Evolutionary conservation across 2,113 vertebrate genomes (phyloP).

Genomic region (Hippocampus zosterae): DNA sequence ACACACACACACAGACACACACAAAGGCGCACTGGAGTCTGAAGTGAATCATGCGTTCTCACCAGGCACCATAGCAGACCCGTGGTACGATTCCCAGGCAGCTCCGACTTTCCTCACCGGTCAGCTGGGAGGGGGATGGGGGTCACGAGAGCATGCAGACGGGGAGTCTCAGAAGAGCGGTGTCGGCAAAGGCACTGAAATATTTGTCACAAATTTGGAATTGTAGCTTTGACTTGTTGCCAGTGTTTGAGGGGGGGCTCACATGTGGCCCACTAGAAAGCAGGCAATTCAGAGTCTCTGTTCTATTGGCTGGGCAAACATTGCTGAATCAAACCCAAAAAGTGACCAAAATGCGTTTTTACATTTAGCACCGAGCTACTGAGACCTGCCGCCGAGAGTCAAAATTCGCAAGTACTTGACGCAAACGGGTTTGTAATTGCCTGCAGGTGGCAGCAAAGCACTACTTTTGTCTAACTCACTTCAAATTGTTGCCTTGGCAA

Average conservation of each 20-base stretch:
- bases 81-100: no score
- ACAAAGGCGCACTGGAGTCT: background rate
- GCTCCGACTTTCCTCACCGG: background rate
- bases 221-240: background rate
- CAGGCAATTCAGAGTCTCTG: no score
- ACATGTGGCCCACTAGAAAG: background rate
- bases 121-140: background rate
- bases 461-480: background rate
- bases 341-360: no score
- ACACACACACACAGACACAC: conserved; percentile 3
- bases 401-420: no score
- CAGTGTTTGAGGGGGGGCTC: background rate
- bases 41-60: conserved; percentile 26
- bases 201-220: background rate
- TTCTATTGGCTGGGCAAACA: no score
- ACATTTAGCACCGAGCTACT: no score
- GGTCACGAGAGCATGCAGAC: conserved; percentile 11
- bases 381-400: no score
- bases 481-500: background rate
- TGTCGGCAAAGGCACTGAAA: background rate
- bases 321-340: no score
- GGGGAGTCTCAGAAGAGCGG: conserved; percentile 1
- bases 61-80: no score
- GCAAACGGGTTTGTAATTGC: no score
- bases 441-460: no score